Evolutionary conservation across 1,140 invertebrate genomes (phyloP).

Genomic region (Zaprionus lachaisei): DNA sequence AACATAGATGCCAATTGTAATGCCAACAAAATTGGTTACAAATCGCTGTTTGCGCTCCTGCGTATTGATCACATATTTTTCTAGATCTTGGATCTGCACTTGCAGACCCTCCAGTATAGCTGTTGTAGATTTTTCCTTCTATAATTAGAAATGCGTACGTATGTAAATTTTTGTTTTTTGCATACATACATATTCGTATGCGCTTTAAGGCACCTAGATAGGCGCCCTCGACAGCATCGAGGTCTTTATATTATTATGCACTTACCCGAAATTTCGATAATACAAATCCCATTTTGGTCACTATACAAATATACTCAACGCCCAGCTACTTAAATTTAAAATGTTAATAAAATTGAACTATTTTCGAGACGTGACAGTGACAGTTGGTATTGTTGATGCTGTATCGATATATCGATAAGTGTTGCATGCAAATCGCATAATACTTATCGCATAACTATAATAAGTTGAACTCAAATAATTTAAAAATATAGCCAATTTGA

Average conservation of each 20-base stretch:
- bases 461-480: background rate
- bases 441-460: constrained; percentile 8
- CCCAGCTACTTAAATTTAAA: constrained; percentile 49
- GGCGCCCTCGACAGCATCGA: constrained; percentile 22
- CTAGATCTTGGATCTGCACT: constrained; percentile 92
- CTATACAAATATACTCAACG: constrained; percentile 18
- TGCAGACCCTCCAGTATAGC: constrained; percentile 92
- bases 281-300: constrained; percentile 50
- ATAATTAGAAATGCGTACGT: constrained; percentile 84
- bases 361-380: constrained; percentile 39
- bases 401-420: constrained; percentile 18
- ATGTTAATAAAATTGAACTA: constrained; percentile 50
- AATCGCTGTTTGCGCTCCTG: constrained; percentile 92
- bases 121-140: constrained; percentile 93
- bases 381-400: constrained; percentile 33
- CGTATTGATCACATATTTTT: constrained; percentile 91
- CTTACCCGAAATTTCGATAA: constrained; percentile 64
- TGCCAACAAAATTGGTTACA: constrained; percentile 91
- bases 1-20: constrained; percentile 92
- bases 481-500: background rate
- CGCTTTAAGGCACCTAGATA: background rate
- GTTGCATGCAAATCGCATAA: constrained; percentile 11
- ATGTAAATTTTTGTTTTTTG: constrained; percentile 38
- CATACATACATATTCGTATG: constrained; percentile 9
- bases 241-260: background rate